Percentiles rank a stretch among this genome's conserved stretches.
Evolutionary conservation across 2,797 vertebrate species (phyloP).

Genomic region (Telmatherina bonti): DNA sequence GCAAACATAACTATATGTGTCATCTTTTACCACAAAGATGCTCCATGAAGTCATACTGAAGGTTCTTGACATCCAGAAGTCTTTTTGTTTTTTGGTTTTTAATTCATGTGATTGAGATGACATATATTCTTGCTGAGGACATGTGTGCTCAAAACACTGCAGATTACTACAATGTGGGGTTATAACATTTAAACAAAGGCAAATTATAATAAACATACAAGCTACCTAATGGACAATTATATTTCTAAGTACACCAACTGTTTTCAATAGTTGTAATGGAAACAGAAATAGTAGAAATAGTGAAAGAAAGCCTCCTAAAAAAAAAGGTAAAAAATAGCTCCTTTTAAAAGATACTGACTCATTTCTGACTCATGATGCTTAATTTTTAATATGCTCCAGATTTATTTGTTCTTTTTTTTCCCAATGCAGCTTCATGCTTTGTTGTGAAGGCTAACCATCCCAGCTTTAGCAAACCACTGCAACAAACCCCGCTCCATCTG

Average conservation of each 20-base stretch:
- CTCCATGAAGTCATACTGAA: not conserved
- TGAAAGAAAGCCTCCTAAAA: not conserved
- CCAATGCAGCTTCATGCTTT: not conserved
- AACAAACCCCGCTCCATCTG: not conserved
- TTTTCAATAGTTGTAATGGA: not conserved
- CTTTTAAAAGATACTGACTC: slow-evolving; percentile 25
- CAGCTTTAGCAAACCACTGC: not conserved
- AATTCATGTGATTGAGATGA: not conserved
- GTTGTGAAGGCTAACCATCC: not conserved
- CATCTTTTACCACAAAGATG: slow-evolving; percentile 21
- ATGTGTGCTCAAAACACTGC: not conserved
- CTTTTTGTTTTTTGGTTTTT: not conserved
- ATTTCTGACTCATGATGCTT: slow-evolving; percentile 11
- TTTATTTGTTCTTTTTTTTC: not conserved
- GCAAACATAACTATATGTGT: slow-evolving; percentile 8
- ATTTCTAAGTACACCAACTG: not conserved
- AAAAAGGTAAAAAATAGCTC: not conserved
- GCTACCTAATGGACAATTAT: not conserved
- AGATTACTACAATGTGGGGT: not conserved
- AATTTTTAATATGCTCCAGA: not conserved
- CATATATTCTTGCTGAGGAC: not conserved
- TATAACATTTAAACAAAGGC: not conserved
- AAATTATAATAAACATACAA: not conserved
- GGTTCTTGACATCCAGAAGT: not conserved
- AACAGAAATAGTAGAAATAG: slow-evolving; percentile 1